Evolutionary conservation across 1,140 invertebrate genomes (phyloP).

Genomic region (Plodia interpunctella): DNA sequence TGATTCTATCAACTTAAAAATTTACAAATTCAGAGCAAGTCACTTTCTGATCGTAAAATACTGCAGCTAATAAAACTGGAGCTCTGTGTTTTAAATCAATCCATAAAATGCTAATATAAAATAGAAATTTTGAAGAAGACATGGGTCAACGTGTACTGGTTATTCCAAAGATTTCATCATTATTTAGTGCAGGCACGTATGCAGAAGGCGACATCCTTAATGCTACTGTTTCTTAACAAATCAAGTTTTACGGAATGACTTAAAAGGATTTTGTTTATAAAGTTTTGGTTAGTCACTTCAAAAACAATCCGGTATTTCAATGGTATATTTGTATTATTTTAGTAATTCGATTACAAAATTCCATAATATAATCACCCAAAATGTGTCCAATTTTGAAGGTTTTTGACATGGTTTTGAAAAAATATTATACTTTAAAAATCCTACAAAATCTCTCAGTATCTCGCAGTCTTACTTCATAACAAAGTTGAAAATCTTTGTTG

Average conservation of each 20-base stretch:
- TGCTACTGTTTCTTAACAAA: slow-evolving; percentile 58
- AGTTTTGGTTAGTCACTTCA: neutral
- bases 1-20: neutral
- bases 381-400: no score
- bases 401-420: no score
- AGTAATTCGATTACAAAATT: no score
- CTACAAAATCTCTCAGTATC: no score
- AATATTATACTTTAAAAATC: no score
- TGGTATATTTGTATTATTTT: no score
- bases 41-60: neutral
- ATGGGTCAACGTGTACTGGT: neutral
- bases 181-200: slow-evolving; percentile 54
- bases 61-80: neutral
- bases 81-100: neutral
- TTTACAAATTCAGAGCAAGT: neutral
- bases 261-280: slow-evolving; percentile 12
- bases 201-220: slow-evolving; percentile 48
- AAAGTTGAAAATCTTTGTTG: neutral
- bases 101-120: neutral
- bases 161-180: slow-evolving; percentile 20
- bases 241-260: slow-evolving; percentile 14
- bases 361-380: no score
- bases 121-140: neutral
- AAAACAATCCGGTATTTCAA: no score
- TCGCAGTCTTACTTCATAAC: no score